Evolutionary conservation across 2,797 vertebrate genomes (phyloP).

Genomic region (Platalea minor): DNA sequence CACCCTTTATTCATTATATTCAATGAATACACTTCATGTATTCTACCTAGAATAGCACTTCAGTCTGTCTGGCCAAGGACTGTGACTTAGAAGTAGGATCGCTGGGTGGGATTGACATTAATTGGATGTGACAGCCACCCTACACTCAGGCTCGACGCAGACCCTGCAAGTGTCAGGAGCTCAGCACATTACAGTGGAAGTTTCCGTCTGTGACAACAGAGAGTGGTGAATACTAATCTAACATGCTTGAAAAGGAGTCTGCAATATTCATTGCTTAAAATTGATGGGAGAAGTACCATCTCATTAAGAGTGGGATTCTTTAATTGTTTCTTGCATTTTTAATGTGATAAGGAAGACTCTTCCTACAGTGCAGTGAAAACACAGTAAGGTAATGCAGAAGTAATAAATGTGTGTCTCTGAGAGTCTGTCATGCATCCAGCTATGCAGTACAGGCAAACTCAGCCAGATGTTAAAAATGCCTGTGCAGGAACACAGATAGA

Average conservation of each 20-base stretch:
- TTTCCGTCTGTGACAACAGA: background rate
- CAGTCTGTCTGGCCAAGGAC: background rate
- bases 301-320: background rate
- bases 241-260: background rate
- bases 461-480: background rate
- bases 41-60: background rate
- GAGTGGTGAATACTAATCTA: background rate
- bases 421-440: background rate
- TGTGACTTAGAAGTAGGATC: background rate
- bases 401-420: background rate
- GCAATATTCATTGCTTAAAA: background rate
- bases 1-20: background rate
- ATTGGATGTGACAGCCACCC: constrained; percentile 19
- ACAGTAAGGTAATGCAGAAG: background rate
- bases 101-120: background rate
- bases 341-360: background rate
- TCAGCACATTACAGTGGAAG: background rate
- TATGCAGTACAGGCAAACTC: background rate
- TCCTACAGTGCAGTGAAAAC: background rate
- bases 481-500: background rate
- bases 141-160: background rate
- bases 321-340: constrained; percentile 9
- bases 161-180: constrained; percentile 3
- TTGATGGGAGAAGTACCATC: background rate
- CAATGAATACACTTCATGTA: background rate